phyloP scores from a whole-genome alignment of 2,888 invertebrate species.

The Parnassius mnemosyne region DNA sequence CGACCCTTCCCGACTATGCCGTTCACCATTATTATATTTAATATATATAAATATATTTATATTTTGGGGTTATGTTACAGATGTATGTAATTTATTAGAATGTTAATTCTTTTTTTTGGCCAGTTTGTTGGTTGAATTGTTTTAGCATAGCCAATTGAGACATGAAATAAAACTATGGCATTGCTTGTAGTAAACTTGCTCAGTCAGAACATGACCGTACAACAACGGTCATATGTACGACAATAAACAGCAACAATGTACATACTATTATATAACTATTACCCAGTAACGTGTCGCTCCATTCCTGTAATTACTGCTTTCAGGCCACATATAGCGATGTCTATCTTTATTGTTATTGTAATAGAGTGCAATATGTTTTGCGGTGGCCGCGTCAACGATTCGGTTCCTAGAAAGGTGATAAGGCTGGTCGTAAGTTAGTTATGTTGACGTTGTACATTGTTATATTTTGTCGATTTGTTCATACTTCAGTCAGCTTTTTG shows the following conservation, averaged over 20 bases:
- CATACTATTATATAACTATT: not conserved
- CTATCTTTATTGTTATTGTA: not conserved
- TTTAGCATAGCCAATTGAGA: too few species aligned
- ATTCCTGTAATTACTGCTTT: not conserved
- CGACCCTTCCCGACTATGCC: too few species aligned
- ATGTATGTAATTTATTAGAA: too few species aligned
- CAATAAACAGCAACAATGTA: not conserved
- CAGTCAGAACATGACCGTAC: too few species aligned
- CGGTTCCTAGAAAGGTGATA: slow-evolving; percentile 22
- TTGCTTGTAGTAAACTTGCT: too few species aligned
- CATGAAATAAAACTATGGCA: too few species aligned
- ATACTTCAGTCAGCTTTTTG: too few species aligned
- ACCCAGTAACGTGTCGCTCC: slow-evolving; percentile 3
- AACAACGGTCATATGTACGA: not conserved
- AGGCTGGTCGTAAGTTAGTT: not conserved
- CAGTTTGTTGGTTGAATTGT: too few species aligned
- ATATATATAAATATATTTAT: too few species aligned
- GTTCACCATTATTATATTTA: too few species aligned
- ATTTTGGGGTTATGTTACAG: too few species aligned
- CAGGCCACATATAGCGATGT: not conserved
- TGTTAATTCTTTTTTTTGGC: too few species aligned
- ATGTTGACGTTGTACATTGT: slow-evolving; percentile 4
- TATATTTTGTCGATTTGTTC: not conserved
- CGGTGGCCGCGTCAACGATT: not conserved
- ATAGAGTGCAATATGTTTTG: slow-evolving; percentile 7